Conservation (phyloP, 1,140 invertebrate species). For the Anoplophora glabripennis region DNA sequence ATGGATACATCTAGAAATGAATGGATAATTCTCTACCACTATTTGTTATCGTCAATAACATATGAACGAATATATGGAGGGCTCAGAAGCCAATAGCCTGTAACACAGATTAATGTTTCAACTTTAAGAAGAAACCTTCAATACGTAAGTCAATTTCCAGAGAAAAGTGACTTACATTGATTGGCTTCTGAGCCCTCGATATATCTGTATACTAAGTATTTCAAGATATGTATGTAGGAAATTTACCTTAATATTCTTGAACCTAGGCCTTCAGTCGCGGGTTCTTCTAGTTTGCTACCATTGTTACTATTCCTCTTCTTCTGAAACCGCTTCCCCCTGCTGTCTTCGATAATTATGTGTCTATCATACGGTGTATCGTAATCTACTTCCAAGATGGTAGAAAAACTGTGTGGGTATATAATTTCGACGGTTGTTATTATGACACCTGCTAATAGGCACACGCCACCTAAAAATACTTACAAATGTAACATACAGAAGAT, state of each 20-base stretch:
- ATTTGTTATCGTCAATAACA: too few species aligned
- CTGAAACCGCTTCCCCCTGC: slow-evolving; percentile 69
- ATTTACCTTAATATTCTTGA: slow-evolving; percentile 59
- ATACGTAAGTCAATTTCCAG: too few species aligned
- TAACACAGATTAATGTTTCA: background rate
- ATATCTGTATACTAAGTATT: slow-evolving; percentile 1
- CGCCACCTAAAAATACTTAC: slow-evolving; percentile 65
- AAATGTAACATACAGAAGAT: too few species aligned
- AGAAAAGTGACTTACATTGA: too few species aligned
- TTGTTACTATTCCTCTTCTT: slow-evolving; percentile 60
- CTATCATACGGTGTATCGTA: slow-evolving; percentile 91
- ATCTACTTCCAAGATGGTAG: slow-evolving; percentile 88
- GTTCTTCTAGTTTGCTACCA: slow-evolving; percentile 62
- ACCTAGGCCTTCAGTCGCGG: slow-evolving; percentile 56
- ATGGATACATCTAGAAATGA: too few species aligned
- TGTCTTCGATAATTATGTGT: slow-evolving; percentile 88
- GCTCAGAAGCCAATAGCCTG: background rate
- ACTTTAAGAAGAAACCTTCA: too few species aligned
- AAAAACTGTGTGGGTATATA: slow-evolving; percentile 86
- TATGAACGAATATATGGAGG: background rate
- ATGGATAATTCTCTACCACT: too few species aligned
- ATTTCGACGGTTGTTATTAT: slow-evolving; percentile 79
- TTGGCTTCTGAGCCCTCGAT: too few species aligned
- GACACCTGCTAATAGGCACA: slow-evolving; percentile 71
- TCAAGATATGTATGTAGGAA: slow-evolving; percentile 3